Base-by-base conservation (phyloP, 2,888 invertebrate species). In the Camptogramma bilineatum region DNA sequence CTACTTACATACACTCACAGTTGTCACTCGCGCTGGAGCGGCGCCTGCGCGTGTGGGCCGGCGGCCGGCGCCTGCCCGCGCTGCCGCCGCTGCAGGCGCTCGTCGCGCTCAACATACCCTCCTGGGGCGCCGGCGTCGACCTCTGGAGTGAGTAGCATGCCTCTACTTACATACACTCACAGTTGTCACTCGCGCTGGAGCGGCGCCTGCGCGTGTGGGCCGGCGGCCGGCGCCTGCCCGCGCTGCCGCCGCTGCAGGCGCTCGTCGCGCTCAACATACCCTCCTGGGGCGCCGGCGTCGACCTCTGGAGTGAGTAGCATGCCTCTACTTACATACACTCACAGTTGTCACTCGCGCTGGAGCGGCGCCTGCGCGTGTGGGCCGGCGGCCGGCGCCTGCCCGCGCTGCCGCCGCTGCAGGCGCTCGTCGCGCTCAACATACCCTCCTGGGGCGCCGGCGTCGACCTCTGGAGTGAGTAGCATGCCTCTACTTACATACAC, bases 381-480 rank as follows among this genome's bases (percentile, higher is more conserved):
- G 85, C 97, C 77, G 97, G 97, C 84, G 96, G 94, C 21, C 87
- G 68, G n/a, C 55, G 66, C 34, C 75, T 80, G 50, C 91, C 97
- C n/a, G 85, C 94, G 13, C 91, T 98, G 74, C 98, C 98, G 17
- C 96, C 97, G 75, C 87, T 98, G 66, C 98, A 99, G 91, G 97
- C 98, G 21, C 94, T 99, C 68, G 97, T 99, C 17, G 94, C 98
- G 70, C 94, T 99, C 67, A 99, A 99, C 90, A 99, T 99, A 78
- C 96, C 97, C 57, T 97, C 96, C 48, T 99, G 99, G 99, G 99
- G 98, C 54, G 98, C 98, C 58, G 99, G 99, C 42, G 98, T 98
- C 62, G 95, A 96, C 78, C 95, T 98, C 10, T 98, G 98, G n/a
- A n/a, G n/a, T n/a, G 97, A 94, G 96, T 94, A 13, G 89, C n/a